Percentiles rank a stretch among this genome's conserved stretches.
Evolutionary conservation across 1,140 invertebrate species (phyloP).

Genomic region (Dendrolimus punctatus): DNA sequence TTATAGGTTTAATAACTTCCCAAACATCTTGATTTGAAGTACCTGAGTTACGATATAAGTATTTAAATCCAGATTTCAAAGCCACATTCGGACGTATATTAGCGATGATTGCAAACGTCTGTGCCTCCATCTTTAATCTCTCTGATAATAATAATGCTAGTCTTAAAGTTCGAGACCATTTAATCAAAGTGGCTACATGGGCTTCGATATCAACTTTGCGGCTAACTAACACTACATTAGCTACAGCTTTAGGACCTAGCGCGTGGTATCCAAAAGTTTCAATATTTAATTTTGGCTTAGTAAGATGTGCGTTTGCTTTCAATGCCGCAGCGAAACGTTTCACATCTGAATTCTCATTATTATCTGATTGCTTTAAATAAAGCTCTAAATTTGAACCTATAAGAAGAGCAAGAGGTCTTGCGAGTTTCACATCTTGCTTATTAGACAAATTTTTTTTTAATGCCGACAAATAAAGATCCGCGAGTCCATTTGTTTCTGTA

Average conservation of each 20-base stretch:
- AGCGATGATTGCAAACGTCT: constrained; percentile 13
- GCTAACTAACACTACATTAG: constrained; percentile 2
- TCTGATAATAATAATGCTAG: constrained; percentile 22
- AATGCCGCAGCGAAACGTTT: constrained; percentile 18
- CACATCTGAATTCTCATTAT: constrained; percentile 4
- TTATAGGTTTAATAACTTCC: constrained; percentile 23
- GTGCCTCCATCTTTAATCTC: constrained; percentile 12
- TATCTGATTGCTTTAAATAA: not conserved
- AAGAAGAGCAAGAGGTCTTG: not conserved
- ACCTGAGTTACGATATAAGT: constrained; percentile 8
- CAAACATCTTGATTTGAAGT: constrained; percentile 19
- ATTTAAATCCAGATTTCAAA: constrained; percentile 21
- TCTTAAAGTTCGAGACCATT: constrained; percentile 20
- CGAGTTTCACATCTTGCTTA: not conserved
- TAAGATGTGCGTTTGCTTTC: constrained; percentile 27
- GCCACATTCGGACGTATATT: constrained; percentile 19
- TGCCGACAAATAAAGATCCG: not conserved
- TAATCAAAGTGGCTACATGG: constrained; percentile 20
- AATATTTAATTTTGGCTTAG: constrained; percentile 25
- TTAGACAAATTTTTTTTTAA: not conserved
- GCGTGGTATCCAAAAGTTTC: constrained; percentile 18
- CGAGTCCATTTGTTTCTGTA: not conserved
- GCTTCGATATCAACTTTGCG: constrained; percentile 1
- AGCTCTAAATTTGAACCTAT: not conserved
- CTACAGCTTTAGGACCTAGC: constrained; percentile 15